These are phyloP conservation scores for Oryzias woworae DNA, from an alignment of 2,113 vertebrate genomes.

Conservation along the genomic window DNA sequence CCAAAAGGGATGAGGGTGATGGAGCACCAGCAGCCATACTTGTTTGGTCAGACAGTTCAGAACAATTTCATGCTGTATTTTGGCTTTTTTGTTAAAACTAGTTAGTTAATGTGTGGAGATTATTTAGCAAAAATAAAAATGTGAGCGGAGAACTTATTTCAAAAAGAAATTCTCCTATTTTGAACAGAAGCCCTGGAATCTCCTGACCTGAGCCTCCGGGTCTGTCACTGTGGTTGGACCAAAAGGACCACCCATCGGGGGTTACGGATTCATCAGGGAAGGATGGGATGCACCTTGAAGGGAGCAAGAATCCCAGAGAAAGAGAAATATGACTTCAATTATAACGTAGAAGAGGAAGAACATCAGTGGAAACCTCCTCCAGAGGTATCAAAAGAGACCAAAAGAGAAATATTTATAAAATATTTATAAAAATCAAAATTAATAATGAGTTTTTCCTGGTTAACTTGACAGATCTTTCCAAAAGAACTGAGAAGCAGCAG, in stretches of 20 bases:
- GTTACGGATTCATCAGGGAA: slow-evolving; percentile 44
- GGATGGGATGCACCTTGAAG: slow-evolving; percentile 19
- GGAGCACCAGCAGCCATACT: neutral
- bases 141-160: too few relatives aligned
- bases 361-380: neutral
- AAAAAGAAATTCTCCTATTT: neutral
- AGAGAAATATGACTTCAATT: neutral
- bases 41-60: neutral
- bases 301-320: slow-evolving; percentile 3
- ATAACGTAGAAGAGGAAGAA: neutral
- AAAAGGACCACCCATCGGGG: slow-evolving; percentile 23
- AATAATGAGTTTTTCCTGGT: neutral
- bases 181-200: neutral
- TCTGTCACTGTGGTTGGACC: slow-evolving; percentile 49
- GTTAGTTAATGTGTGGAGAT: neutral
- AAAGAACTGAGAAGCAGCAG: neutral
- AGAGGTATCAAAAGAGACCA: neutral
- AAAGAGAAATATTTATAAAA: slow-evolving; percentile 5
- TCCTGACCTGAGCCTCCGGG: slow-evolving; percentile 14
- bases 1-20: neutral
- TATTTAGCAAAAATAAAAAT: neutral
- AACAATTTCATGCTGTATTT: neutral
- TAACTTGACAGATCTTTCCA: slow-evolving; percentile 3
- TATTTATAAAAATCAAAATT: neutral
- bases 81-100: neutral